Evolutionary conservation across 1,140 invertebrate species (phyloP).

Genomic region (Zaprionus tsacasi): DNA sequence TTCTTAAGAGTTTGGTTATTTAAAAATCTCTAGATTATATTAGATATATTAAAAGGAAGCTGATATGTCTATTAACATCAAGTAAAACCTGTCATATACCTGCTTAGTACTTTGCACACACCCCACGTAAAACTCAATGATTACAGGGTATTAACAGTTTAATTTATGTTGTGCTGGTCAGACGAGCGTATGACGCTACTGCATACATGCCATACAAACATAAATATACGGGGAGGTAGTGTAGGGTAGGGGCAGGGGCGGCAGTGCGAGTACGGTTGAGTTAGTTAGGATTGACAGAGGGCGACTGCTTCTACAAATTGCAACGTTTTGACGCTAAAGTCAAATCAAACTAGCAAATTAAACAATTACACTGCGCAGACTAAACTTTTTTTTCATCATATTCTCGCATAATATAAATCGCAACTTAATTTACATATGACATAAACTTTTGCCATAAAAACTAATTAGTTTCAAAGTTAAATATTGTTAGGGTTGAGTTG

Average conservation of each 20-base stretch:
- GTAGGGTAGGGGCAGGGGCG: neutral
- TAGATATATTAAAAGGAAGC: no score
- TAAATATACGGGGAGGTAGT: neutral
- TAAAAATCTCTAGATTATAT: no score
- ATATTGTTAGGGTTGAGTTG: neutral
- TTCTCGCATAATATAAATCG: neutral
- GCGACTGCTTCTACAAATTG: conserved; percentile 9
- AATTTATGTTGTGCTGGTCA: conserved; percentile 14
- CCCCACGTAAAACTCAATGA: neutral
- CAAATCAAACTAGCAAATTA: conserved; percentile 25
- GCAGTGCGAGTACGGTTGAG: neutral
- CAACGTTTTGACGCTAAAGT: conserved; percentile 15
- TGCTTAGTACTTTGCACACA: no score
- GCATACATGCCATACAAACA: neutral
- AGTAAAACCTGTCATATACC: no score
- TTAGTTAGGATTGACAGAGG: neutral
- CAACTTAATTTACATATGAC: neutral
- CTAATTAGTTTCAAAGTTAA: neutral
- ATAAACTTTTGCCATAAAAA: neutral
- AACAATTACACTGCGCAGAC: conserved; percentile 30
- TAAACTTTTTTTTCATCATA: neutral
- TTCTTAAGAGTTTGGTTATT: neutral
- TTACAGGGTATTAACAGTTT: conserved; percentile 12
- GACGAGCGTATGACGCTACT: conserved; percentile 2
- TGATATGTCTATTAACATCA: no score